phyloP scores from a whole-genome alignment of 64 coral and sea anemone species.

The Trachythela sp. region DNA sequence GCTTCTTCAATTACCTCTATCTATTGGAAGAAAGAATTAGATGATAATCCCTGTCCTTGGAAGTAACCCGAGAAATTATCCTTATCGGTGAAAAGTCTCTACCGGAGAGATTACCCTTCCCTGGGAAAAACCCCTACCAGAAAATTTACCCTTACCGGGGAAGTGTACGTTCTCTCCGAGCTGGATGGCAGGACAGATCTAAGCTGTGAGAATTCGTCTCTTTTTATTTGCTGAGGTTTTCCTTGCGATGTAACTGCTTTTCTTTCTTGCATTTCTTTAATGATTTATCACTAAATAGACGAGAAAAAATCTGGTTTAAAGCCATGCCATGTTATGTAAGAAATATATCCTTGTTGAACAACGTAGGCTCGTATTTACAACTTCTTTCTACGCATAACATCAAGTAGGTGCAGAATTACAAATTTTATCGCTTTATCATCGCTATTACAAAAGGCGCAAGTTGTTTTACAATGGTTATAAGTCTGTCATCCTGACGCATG shows the following conservation, averaged over 20 bases:
- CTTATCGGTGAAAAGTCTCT: no score
- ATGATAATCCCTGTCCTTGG: no score
- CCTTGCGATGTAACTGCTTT: not conserved
- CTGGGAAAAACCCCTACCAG: no score
- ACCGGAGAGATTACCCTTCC: no score
- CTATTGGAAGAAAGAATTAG: constrained; percentile 33
- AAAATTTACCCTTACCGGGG: not conserved
- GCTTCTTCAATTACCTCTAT: constrained; percentile 98
- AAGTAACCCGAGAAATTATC: not conserved
- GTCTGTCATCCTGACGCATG: not conserved
- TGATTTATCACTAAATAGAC: not conserved
- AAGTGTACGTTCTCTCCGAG: not conserved
- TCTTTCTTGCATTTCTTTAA: not conserved
- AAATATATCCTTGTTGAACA: not conserved
- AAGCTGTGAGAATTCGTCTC: not conserved
- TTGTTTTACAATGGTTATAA: not conserved
- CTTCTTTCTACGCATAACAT: no score
- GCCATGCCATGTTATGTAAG: not conserved
- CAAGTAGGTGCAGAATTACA: no score
- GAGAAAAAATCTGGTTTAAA: not conserved
- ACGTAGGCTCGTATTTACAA: no score
- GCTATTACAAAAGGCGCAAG: no score
- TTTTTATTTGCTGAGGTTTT: not conserved
- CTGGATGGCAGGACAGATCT: not conserved
- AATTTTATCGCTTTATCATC: no score